Conservation (phyloP, 2,113 vertebrate genomes). For the human region GRCh38 chr2:24725501-24726000, state of each 20-base stretch:
- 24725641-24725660: conserved; percentile 23
- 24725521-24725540: neutral
- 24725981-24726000: conserved; percentile 9
- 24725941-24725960: conserved; percentile 5
- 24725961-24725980: neutral
- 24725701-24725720: neutral
- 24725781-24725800: conserved; percentile 17
- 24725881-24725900: neutral
- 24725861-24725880: neutral
- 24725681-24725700: neutral
- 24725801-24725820: neutral
- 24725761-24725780: neutral
- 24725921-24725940: conserved; percentile 2
- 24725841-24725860: neutral
- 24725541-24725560: neutral
- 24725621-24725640: conserved; percentile 21
- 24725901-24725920: conserved; percentile 47
- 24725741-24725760: neutral
- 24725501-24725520: neutral
- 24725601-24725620: neutral
- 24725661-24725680: conserved; percentile 28
- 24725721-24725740: neutral
- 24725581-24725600: neutral
- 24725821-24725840: neutral
- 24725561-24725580: neutral